Evolutionary conservation across 2,888 invertebrate species (phyloP).

Genomic region (Gortyna flavago): DNA sequence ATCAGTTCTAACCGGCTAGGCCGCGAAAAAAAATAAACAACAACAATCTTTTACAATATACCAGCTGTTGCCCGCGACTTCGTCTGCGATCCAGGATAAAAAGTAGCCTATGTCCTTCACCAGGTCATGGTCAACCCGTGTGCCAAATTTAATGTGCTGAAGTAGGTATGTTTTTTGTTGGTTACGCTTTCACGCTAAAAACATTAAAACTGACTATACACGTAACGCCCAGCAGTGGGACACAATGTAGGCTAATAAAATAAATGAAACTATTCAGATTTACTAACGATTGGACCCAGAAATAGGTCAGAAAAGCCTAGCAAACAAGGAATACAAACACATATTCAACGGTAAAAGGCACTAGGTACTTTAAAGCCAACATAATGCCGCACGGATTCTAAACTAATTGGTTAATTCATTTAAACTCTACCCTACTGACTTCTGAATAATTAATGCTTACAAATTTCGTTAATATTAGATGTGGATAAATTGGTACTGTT

Average conservation of each 20-base stretch:
- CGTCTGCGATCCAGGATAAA: no score
- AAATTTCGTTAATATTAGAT: conserved; percentile 41
- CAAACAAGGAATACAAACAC: conserved; percentile 19
- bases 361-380: conserved; percentile 29
- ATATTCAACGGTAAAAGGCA: conserved; percentile 35
- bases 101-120: no score
- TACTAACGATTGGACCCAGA: conserved; percentile 5
- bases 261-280: conserved; percentile 1
- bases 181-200: no score
- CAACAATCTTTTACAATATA: no score
- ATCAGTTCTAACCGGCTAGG: no score
- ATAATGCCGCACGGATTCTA: conserved; percentile 22
- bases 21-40: no score
- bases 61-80: no score
- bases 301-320: background rate
- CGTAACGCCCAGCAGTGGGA: background rate
- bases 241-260: background rate
- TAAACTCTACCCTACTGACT: conserved; percentile 46
- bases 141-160: no score
- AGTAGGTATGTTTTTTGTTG: no score
- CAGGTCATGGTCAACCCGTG: no score
- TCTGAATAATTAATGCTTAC: conserved; percentile 43
- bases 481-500: conserved; percentile 14
- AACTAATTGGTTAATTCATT: conserved; percentile 55
- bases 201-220: no score